Base-by-base conservation (phyloP, 2,113 vertebrate genomes). In the Oophaga pumilio region DNA sequence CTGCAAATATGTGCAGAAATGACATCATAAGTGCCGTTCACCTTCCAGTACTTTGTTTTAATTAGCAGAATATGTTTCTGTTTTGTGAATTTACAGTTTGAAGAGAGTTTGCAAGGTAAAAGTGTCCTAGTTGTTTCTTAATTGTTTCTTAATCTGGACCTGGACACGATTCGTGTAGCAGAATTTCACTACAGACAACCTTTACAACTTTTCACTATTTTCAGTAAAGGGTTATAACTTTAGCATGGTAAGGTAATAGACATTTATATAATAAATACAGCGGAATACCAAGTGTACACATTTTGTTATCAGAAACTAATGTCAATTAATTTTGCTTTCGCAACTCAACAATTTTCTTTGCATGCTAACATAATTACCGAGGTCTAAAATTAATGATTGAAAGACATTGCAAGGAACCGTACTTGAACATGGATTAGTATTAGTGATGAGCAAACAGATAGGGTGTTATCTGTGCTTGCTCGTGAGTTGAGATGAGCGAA, bases 331-430 rank as follows among this genome's bases (percentile, higher is more conserved):
- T 22, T 78, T 69, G 10, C 56, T 57, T 78, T 86, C 11, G 24
- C 50, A 79, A 28, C 4, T 66, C 28, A 22, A 33, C 26, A 43
- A 12, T 79, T 15, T 68, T 53, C 11, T 56, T 56, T 79, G 49
- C n/a, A 52, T 66, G 43, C 68, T 12, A 69, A 80, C 76, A 69
- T 79, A 56, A 78, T 52, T 66, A 43, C 50, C 85, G 79, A 69
- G 76, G 85, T 86, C 85, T 57, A 50, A 80, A 69, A 79, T 69
- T 22, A 2, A 57, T n/a, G n/a, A 69, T 68, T 66, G 66, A 62
- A 82, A 86, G 64, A 52, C 60, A 66, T 68, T 9, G 17, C 26
- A 66, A n/a, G 9, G 5, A 69, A 50, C 28, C 18, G 17, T 74
- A 33, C 17, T 74, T 49, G 17, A 22, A 74, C 22, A 22, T 50